Base-by-base conservation (phyloP, 2,113 vertebrate species). In the Acinonyx jubatus region DNA sequence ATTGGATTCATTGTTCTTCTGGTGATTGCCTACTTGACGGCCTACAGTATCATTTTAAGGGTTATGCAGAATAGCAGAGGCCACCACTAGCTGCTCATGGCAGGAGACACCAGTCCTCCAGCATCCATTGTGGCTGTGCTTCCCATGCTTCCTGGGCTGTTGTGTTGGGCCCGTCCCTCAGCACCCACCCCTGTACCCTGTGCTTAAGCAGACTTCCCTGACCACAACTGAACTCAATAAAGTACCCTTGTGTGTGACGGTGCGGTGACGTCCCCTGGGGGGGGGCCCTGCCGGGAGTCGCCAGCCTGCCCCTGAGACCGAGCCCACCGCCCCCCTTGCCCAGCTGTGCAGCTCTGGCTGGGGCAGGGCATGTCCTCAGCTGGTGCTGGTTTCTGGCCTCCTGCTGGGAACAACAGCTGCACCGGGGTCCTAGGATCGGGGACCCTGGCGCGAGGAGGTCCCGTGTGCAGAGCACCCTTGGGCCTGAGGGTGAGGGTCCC, bases 1-100 rank as follows among this genome's bases (percentile, higher is more conserved):
- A 98, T 99, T 9, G 97, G 99, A 79, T 69, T 99, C 18, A 7
- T 98, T 0, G 99, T 98, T 33, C 98, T 99, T 73, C 57, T 61
- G 33, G 33, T 13, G 66, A 18, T 38, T 84, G 15, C 16, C 19
- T 6, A 13, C 10, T 1, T 2, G 27, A 13, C 36, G 0, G 3
- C 61, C 82, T 10, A 45, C 27, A 29, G 16, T 29, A 21, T 19
- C 9, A 4, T 61, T 14, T 13, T 41, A 31, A 16, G 41, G 57
- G 4, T 5, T 25, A 29, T 7, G 36, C 1, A 38, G 74, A 9
- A 50, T 7, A 31, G 8, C 8, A 12, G 31, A 33, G 48, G 50
- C 5, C 3, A 73, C 71, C 11, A 23, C 19, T 23, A 73, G 50
- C 50, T 36, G 50, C 33, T 3, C 19, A 36, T 2, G 31, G 50